Base-by-base conservation (phyloP, 1,140 invertebrate species). In the Drosophila bipectinata region DNA sequence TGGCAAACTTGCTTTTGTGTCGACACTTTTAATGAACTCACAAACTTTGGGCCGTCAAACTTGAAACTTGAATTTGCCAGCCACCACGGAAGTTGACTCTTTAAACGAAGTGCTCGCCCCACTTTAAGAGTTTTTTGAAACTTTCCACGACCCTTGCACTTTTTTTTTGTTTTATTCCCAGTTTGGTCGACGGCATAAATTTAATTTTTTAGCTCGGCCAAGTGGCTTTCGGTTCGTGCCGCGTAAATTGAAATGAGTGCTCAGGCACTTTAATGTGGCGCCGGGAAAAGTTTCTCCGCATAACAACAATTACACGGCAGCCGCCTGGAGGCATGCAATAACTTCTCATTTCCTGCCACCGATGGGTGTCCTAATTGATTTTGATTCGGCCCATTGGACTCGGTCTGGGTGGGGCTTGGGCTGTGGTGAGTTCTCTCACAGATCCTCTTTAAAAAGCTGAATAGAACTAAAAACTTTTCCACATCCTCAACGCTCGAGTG, bases 191-290 rank as follows among this genome's bases (percentile, higher is more conserved):
- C 54, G 57, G 59, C 72, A 62, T 59, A 77, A 84, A 84, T 71
- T 84, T 51, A 77, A 72, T 77, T 71, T 77, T 77, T 63, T 56
- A 44, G 28, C 18, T 49, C 41, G 30, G 51, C 55, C 74, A 71
- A 77, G 55, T 71, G 28, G 26, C 47, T 26, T 10, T 44, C 9
- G 4, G 28, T 64, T 64, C 54, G 49, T 49, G 53, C 56, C 77
- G 78, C 78, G 68, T 87, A 77, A 88, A 87, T 88, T 87, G 85
- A 76, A 87, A 76, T 66, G 64, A 78, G 78, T 75, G 74, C 47
- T 77, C 64, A 21, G 48, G 30, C 69, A 87, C 78, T 85, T 85
- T 85, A 87, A 78, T 45, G 64, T 34, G 55, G 48, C 56, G 53
- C 32, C 32, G 69, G 52, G 15, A 73, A 68, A 74, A 66, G 37